Evolutionary conservation across 2,113 vertebrate genomes (phyloP), one percentile per base, ranked within the genome.

Genomic region (Tauraco erythrolophus): DNA sequence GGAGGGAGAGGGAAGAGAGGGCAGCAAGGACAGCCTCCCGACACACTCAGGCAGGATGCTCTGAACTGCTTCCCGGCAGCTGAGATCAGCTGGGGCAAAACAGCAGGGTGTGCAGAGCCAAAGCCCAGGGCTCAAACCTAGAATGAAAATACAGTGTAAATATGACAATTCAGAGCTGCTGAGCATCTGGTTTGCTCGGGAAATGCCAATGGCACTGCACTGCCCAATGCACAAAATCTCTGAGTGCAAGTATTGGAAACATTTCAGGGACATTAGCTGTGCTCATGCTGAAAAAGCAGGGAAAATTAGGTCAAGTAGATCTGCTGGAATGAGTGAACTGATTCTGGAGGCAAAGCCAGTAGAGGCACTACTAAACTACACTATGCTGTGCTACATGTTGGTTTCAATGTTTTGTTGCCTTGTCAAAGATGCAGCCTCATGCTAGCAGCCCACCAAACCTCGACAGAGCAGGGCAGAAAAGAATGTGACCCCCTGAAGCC

Each of bases 291-390:
- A 71, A 94, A 91, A 91, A 74, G 75, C 60, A 70, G 23, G 60
- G 53, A 68, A 95, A 97, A 94, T 48, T 48, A 93, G 84, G 81
- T 95, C 92, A 97, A 88, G 61, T 53, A 85, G 48, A 85, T 41
- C 56, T 83, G 21, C 30, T 82, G 61, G 65, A 87, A 76, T 57
- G 57, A 89, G 57, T 48, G 28, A 84, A 54, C 31, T 45, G 46
- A 39, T 62, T 62, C 39, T 72, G 46, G 57, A 13, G 11, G 93
- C 53, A 68, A 90, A 96, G 61, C 14, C 45, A 28, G 14, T 33
- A 28, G 4, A 77, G 61, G 8, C 53, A 72, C 8, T 88, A 81
- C 24, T 35, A 53, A 79, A 71, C 46, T 78, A 22, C 3, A 4
- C 17, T 50, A 2, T 71, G 48, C 24, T 71, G 28, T 48, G 18